phyloP scores from a whole-genome alignment of 2,113 vertebrate species.

The Etheostoma cragini region DNA sequence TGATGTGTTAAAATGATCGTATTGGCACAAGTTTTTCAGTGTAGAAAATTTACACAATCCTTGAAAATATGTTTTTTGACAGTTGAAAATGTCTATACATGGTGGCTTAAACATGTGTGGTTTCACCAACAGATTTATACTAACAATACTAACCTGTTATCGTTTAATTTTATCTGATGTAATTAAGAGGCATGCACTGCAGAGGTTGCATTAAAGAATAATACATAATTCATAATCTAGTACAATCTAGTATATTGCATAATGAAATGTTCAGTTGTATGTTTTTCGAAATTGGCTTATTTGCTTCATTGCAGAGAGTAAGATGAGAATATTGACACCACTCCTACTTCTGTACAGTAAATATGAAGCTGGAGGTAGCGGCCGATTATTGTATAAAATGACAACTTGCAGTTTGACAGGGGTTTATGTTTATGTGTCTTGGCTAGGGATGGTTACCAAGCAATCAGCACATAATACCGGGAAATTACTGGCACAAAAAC shows the following conservation, averaged over 20 bases:
- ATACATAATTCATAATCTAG: not conserved
- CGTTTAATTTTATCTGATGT: not conserved
- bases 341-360: not conserved
- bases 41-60: not conserved
- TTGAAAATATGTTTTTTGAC: no score
- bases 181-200: slow-evolving; percentile 5
- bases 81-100: not conserved
- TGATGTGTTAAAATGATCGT: not conserved
- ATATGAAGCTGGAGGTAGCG: not conserved
- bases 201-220: not conserved
- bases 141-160: slow-evolving; percentile 6
- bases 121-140: not conserved
- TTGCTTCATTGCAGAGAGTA: not conserved
- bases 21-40: not conserved
- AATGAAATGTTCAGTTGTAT: not conserved
- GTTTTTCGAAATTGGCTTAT: slow-evolving; percentile 14
- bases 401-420: not conserved
- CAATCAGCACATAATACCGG: not conserved
- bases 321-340: not conserved
- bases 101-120: not conserved
- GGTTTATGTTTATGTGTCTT: not conserved
- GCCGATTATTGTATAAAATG: not conserved
- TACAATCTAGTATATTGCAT: not conserved
- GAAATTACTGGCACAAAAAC: not conserved
- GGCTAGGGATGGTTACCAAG: not conserved